Evolutionary conservation across 2,888 invertebrate genomes (phyloP), one percentile per base, ranked within the genome.

Genomic region (Tachystola acroxantha): DNA sequence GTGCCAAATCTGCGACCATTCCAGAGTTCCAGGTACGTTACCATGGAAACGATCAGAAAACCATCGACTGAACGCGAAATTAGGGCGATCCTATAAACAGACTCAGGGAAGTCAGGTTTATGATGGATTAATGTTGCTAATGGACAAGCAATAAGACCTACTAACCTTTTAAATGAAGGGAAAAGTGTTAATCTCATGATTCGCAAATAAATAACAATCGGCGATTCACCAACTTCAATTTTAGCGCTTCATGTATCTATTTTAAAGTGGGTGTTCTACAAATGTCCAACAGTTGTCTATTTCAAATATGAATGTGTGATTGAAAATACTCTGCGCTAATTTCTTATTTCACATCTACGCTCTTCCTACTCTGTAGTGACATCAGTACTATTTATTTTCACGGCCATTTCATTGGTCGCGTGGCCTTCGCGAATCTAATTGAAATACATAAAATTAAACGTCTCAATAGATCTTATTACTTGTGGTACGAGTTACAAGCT

Each of bases 381-480:
- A 9, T 34, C 34, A 34, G 25, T 35, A 32, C 29, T 35, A 29
- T 35, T 36, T 59, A 55, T 59, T 63, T 64, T 59, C 55, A 53
- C 47, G 50, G 50, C 19, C 44, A 10, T 26, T 39, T 32, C 32
- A 46, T 59, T 53, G 50, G 40, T 54, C 53, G 55, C 25, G 11
- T 34, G 50, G 37, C 63, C 61, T 64, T 61, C 50, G 42, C n/a
- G 35, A 41, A 40, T 42, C 42, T 51, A 52, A 57, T 58, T 57
- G 53, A 53, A 55, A 57, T 45, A 49, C 46, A 46, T 49, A 50
- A 42, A 42, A 42, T 37, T 37, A 39, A 37, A 41, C n/a, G 19
- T 36, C 36, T 38, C 35, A 39, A 39, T 39, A 32, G 29, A 35
- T 10, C 10, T 32, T 10, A 31, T 27, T 10, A 27, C 14, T 1